phyloP scores from a whole-genome alignment of 2,113 vertebrate species.

The Pygathrix nemaeus region DNA sequence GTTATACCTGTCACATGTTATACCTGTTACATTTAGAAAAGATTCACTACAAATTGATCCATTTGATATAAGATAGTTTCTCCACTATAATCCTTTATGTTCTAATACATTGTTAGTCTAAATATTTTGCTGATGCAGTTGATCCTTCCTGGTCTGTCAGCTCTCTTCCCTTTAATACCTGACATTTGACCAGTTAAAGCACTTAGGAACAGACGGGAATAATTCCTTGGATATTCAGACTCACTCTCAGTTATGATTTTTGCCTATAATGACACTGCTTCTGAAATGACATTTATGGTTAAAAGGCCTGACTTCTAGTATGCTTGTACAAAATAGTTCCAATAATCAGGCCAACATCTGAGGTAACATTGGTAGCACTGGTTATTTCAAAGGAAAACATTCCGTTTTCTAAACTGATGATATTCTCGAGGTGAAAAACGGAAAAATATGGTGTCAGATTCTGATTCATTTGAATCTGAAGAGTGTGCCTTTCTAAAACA shows the following conservation, averaged over 20 bases:
- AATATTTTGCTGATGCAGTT: neutral
- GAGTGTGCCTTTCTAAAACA: conserved; percentile 1
- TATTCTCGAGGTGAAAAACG: neutral
- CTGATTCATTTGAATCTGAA: conserved; percentile 36
- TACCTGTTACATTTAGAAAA: neutral
- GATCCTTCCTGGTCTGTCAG: neutral
- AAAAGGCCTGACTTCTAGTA: neutral
- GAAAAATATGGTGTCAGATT: neutral
- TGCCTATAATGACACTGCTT: conserved; percentile 32
- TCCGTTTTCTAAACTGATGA: neutral
- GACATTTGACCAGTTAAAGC: conserved; percentile 52
- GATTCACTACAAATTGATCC: neutral
- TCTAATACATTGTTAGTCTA: neutral
- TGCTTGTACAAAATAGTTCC: neutral
- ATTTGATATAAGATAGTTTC: neutral
- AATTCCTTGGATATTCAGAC: conserved; percentile 39
- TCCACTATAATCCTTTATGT: neutral
- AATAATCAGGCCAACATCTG: neutral
- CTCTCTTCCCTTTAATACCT: conserved; percentile 2
- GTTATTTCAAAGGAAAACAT: neutral
- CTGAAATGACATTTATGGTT: neutral
- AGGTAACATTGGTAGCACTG: neutral
- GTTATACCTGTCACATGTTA: neutral
- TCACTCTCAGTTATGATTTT: neutral
- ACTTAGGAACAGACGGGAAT: neutral